phyloP scores from a whole-genome alignment of 2,888 invertebrate species.

The Luperina testacea region DNA sequence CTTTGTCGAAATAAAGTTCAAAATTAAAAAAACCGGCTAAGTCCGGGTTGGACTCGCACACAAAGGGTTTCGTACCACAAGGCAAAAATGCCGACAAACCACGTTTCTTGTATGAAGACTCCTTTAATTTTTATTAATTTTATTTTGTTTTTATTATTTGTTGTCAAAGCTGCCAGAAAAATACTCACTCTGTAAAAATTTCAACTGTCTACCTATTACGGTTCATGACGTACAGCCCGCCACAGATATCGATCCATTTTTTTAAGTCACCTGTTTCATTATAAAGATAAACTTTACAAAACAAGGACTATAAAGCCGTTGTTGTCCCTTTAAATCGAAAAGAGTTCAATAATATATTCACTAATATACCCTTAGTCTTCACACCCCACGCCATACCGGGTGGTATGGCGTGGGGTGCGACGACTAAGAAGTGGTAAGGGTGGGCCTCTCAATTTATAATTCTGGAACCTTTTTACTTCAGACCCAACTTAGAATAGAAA shows the following conservation, averaged over 20 bases:
- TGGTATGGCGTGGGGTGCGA: too few species aligned
- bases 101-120: too few species aligned
- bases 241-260: background rate
- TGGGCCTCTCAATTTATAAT: slow-evolving; percentile 4
- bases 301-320: background rate
- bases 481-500: slow-evolving; percentile 27
- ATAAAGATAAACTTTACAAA: background rate
- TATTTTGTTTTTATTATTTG: too few species aligned
- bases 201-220: too few species aligned
- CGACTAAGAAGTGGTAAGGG: too few species aligned
- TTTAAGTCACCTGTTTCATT: background rate
- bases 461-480: slow-evolving; percentile 30
- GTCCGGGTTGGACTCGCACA: too few species aligned
- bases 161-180: too few species aligned
- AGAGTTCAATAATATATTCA: background rate
- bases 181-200: too few species aligned
- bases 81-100: too few species aligned
- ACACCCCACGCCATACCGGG: background rate
- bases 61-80: too few species aligned
- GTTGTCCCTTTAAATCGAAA: background rate
- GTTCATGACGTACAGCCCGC: too few species aligned
- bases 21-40: background rate
- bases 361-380: background rate
- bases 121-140: too few species aligned
- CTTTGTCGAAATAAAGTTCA: background rate